Evolutionary conservation across 2,888 invertebrate species (phyloP), one percentile per base, ranked within the genome.

Genomic region (Isotomurus palustris): DNA sequence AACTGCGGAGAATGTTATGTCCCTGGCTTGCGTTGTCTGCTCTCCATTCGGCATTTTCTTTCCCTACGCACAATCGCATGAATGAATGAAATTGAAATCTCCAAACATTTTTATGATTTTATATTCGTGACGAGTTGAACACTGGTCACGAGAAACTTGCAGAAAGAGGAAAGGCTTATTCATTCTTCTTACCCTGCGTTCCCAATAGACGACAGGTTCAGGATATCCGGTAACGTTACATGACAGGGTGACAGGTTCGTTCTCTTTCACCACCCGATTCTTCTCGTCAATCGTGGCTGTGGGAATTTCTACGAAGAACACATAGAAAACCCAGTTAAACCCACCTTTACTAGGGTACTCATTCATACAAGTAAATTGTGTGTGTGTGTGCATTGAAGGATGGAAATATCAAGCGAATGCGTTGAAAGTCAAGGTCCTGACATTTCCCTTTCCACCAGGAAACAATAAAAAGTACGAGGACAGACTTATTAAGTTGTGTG

Each of bases 221-320:
- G 79, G 79, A 60, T 72, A 71, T 32, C 79, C 79, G 2, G 68
- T 72, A 2, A 76, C 77, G 17, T 71, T 71, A 65, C 79, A 79
- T 8, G 73, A 72, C 50, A 80, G 63, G 12, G 71, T 73, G 36
- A 78, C 71, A 1, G 74, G 72, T 5, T 75, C 75, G 10, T 77
- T 78, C 53, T 73, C 70, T 58, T 72, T 70, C 21, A 75, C 56
- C 14, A 66, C 69, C 27, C 55, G 58, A 66, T 72, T 60, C 67
- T 53, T 14, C 4, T 43, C 29, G 17, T 40, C 21, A 19, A 59
- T 52, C n/a, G 28, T 27, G 10, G 60, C 65, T 24, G 56, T 53
- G n/a, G 61, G 62, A 44, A 43, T 32, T 35, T 56, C 56, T 50
- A 27, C 14, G 29, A n/a, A n/a, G n/a, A n/a, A n/a, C n/a, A n/a